Percentiles rank a stretch among this genome's conserved stretches.
Conservation (phyloP, 2,888 invertebrate genomes). For the Eupelmus urozonus region DNA sequence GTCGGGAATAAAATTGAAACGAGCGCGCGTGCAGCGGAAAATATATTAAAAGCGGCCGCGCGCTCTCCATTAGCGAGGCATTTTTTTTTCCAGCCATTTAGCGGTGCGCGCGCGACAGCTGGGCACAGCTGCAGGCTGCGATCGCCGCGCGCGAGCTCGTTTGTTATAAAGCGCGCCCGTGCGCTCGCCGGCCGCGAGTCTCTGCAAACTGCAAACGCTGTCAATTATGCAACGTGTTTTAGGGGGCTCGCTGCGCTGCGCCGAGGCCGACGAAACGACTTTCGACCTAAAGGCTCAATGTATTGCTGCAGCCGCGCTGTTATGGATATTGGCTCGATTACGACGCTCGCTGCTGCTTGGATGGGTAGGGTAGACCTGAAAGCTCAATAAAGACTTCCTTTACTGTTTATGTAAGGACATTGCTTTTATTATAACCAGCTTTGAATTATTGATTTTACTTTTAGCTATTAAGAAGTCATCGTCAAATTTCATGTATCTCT, state of each 20-base stretch:
- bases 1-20: neutral
- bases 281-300: neutral
- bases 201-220: too few relatives aligned
- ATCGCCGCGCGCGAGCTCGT: neutral
- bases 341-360: too few relatives aligned
- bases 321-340: neutral
- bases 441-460: too few relatives aligned
- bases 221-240: slow-evolving; percentile 15
- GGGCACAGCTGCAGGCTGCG: neutral
- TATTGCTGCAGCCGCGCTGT: neutral
- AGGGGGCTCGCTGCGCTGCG: too few relatives aligned
- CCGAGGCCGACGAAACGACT: neutral
- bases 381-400: too few relatives aligned
- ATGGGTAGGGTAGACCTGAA: too few relatives aligned
- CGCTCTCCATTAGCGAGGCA: neutral
- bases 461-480: too few relatives aligned
- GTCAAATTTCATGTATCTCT: too few relatives aligned
- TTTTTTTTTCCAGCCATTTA: neutral
- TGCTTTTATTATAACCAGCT: too few relatives aligned
- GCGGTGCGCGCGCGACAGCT: neutral
- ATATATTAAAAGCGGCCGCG: neutral
- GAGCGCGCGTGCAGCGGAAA: neutral
- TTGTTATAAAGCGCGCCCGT: neutral
- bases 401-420: too few relatives aligned
- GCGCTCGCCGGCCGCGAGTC: neutral